Evolutionary conservation across 2,113 vertebrate genomes (phyloP), one percentile per base, ranked within the genome.

Genomic region (Hyla sarda): DNA sequence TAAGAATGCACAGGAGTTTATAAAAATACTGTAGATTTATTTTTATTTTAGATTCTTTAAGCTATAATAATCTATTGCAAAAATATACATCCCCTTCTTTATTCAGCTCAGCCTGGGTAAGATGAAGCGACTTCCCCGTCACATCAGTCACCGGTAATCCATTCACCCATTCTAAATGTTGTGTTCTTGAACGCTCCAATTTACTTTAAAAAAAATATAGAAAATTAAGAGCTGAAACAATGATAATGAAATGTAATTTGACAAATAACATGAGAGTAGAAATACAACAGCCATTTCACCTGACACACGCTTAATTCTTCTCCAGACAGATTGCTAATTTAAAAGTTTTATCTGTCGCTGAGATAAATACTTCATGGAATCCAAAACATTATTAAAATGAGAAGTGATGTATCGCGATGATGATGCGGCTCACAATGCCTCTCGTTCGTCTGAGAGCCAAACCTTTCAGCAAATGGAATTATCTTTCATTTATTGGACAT

Each of bases 401-500:
- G 65, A 30, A 47, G 41, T 25, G 54, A 48, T 47, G 72, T 32
- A 28, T 84, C 54, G n/a, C 2, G 82, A 25, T 23, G 72, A 60
- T 84, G 60, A 9, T 41, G 41, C 41, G 41, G 5, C 56, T 47
- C 32, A 76, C 56, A 47, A 37, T 19, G 73, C 54, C 47, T 62
- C 25, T 76, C 19, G 48, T 84, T 62, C 48, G 56, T 47, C 34
- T 37, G 41, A 41, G 41, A 28, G 14, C 14, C 21, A 14, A 45
- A 65, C 30, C 9, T 82, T 72, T 54, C 69, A 41, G 48, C 28
- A 56, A 75, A 72, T 56, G 32, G 69, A 83, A 89, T 89, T 80
- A 86, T 91, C 83, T 91, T 91, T 88, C 86, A 90, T 88, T 81
- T 89, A 87, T 32, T 89, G 92, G 90, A 88, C 67, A 89, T 88